Base-by-base conservation (phyloP, 2,888 invertebrate genomes). In the Seladonia tumulorum region DNA sequence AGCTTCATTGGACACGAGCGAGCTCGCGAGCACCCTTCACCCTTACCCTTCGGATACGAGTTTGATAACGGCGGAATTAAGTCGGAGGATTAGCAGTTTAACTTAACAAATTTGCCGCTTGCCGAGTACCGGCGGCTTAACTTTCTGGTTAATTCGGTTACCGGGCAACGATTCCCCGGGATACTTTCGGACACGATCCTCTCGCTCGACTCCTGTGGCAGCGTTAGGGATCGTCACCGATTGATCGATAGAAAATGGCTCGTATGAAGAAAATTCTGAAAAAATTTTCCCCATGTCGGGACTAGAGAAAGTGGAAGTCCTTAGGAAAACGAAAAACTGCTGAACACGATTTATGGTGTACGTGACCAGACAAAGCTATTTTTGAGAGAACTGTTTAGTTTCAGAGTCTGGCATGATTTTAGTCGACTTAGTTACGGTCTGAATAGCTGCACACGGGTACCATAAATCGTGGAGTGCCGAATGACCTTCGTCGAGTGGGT, bases 21-120 rank as follows among this genome's bases (percentile, higher is more conserved):
- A 74, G 47, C 63, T 81, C 68, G 66, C 60, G 35, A 80, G 81
- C 72, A 70, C 63, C 63, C 57, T 76, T 77, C 66, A 71, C 49
- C 76, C 76, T 49, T 45, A n/a, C 81, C 76, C 16, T 2, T 53
- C 39, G 74, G 78, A 79, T 76, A 68, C 74, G 53, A 85, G 88
- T 66, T 76, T 74, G 76, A 88, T 79, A 81, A 76, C 76, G 53
- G 49, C n/a, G 42, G 63, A 82, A 85, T 88, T 85, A 85, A 82
- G 73, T 85, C 73, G 29, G n/a, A 10, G 68, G 75, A 79, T 82
- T 86, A 86, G 76, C 76, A 63, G 76, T 70, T 84, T 53, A 72
- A 80, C 68, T 82, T 70, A 72, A 72, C 77, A 76, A 82, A 82
- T 86, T 85, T 60, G 72, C 29, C 70, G 76, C 76, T 76, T 29